phyloP scores from a whole-genome alignment of 2,113 vertebrate genomes.

The Camelus bactrianus region DNA sequence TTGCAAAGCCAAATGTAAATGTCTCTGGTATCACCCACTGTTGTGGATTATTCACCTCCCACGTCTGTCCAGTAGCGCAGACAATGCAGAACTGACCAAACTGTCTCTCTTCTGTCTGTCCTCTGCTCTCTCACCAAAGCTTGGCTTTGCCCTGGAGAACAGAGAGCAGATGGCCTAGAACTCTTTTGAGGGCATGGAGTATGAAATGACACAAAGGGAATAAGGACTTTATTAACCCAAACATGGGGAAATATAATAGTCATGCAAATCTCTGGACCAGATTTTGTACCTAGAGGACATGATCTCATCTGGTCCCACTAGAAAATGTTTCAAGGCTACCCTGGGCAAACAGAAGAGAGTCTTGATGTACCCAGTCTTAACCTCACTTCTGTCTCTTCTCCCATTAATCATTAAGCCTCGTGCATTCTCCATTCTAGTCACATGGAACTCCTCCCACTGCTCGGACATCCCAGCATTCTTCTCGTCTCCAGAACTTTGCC shows the following conservation, averaged over 20 bases:
- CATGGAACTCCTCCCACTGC: rapidly evolving
- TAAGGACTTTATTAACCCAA: not conserved
- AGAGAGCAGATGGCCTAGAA: not conserved
- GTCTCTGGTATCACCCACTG: conserved; percentile 36
- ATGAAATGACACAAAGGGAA: not conserved
- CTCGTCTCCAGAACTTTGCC: not conserved
- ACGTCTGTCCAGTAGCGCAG: not conserved
- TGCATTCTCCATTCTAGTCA: not conserved
- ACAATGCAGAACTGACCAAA: conserved; percentile 1
- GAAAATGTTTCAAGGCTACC: not conserved
- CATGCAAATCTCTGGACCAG: not conserved
- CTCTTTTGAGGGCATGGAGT: not conserved
- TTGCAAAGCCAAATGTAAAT: conserved; percentile 58
- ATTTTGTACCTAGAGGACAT: not conserved
- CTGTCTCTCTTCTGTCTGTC: not conserved
- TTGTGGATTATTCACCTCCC: conserved; percentile 3
- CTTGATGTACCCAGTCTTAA: not conserved
- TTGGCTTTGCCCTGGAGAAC: not conserved
- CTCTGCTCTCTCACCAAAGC: not conserved
- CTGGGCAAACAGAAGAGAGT: not conserved
- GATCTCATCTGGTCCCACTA: not conserved
- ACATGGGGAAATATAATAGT: not conserved
- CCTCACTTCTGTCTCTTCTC: not conserved
- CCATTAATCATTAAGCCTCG: not conserved
- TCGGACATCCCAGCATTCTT: not conserved